Base-by-base conservation (phyloP, 1,140 invertebrate genomes). In the Lepidurus arcticus region DNA sequence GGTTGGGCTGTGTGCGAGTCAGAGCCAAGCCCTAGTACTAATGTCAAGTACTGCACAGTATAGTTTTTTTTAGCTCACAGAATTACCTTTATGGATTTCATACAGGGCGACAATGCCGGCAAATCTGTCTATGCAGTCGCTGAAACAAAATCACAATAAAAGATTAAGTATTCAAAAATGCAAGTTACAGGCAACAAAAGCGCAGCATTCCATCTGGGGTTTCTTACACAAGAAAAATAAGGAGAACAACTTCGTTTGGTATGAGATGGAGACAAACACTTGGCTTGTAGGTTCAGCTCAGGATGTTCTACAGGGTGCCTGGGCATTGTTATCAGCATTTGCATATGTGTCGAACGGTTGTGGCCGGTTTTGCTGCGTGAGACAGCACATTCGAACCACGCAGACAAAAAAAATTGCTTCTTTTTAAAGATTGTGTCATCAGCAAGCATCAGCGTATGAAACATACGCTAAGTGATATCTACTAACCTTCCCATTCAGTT, bases 271-370 rank as follows among this genome's bases (percentile, higher is more conserved):
- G 53, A 21, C 16, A 7, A 65, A 21, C 21, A 65, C 21, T 65
- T 21, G 53, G 16, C 21, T 65, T 16, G 53, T 65, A 8, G 53
- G 53, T 7, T 65, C 53, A 65, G 53, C 21, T 65, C 7, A 13
- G 53, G 53, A 13, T 65, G 16, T 34, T 13, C 16, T 65, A n/a
- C 53, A 65, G 53, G 16, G 16, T 13, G 16, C 16, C 21, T 65
- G 21, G 53, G 16, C 53, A 21, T 65, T 65, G 53, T 65, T 65
- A 65, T n/a, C 9, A n/a, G 53, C 53, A 65, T 65, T 65, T 65
- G 53, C 53, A 65, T 65, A 65, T 13, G 53, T 65, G 53, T 65
- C 53, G 53, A 65, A 65, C 21, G 21, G 53, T 65, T 65, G 53
- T 16, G 53, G 16, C 53, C 53, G 34, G 53, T 65, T 65, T 7